Evolutionary conservation across 1,140 invertebrate species (phyloP), one percentile per base, ranked within the genome.

Genomic region (Danaus plexippus): DNA sequence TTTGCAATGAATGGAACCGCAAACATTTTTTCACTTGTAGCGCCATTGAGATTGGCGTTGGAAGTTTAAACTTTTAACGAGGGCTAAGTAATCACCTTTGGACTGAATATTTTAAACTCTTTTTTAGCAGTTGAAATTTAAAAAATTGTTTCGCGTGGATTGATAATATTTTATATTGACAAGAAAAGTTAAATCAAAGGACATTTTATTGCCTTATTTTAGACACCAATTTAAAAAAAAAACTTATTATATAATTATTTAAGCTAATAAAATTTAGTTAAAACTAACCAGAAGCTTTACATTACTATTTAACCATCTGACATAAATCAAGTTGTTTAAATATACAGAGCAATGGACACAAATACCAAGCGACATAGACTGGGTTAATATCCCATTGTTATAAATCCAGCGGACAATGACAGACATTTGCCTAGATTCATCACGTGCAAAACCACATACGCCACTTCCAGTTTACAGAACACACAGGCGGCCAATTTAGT

Each of bases 371-470:
- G 13, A 47, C 43, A 56, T 40, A 12, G 54, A 49, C 15, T 41
- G 13, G 15, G 12, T 56, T 43, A 55, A 55, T 55, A 42, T 53
- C 47, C 45, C 57, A 58, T 57, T 53, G 57, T 59, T 60, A 61
- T 60, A 68, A 66, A 63, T 63, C 63, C 60, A 59, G 11, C 49
- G 61, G 60, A 61, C 70, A 69, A 67, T 70, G 65, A 65, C 61
- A 57, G 64, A 69, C 67, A 67, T 74, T 74, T 69, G 66, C 61
- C 63, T 67, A 64, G 66, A 75, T 75, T 64, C 64, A 73, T 75
- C 66, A 73, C 64, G 63, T 64, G 63, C 59, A 64, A 67, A 65
- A 52, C 66, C 70, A 59, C 61, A 69, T 59, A 64, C 61, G 69
- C 56, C 57, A 62, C 61, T 54, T 55, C 43, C 64, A 71, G 63